Base-by-base conservation (phyloP, 2,888 invertebrate genomes). In the Notocelia uddmanniana region DNA sequence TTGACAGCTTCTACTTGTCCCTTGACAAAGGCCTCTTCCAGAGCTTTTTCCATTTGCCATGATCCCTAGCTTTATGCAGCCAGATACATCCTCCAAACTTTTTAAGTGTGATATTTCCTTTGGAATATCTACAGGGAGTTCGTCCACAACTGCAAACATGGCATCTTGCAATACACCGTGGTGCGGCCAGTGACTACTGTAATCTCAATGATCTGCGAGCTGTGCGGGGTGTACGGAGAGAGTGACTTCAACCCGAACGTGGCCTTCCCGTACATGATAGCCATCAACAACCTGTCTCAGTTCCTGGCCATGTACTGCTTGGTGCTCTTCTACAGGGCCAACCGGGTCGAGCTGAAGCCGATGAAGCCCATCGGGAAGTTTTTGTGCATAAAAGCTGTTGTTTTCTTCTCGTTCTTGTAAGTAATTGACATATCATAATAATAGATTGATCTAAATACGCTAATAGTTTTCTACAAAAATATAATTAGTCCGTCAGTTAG, bases 401-500 rank as follows among this genome's bases (percentile, higher is more conserved):
- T 99, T 26, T 99, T 99, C 94, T 98, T 99, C 88, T 99, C 99
- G 59, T 99, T 99, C 92, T 99, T 99, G 99, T 99, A 95, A 97
- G 98, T 96, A 78, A 60, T 64, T 76, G 84, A 83, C 5, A 15
- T 15, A n/a, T n/a, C n/a, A n/a, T n/a, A n/a, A n/a, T n/a, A n/a
- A n/a, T n/a, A n/a, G n/a, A n/a, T n/a, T n/a, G n/a, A n/a, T n/a
- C n/a, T n/a, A n/a, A n/a, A n/a, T n/a, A n/a, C n/a, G n/a, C n/a
- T n/a, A n/a, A n/a, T n/a, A n/a, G n/a, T n/a, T n/a, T n/a, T n/a
- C n/a, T n/a, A n/a, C n/a, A n/a, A n/a, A n/a, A n/a, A n/a, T n/a
- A n/a, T n/a, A n/a, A n/a, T n/a, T n/a, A n/a, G n/a, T n/a, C n/a
- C n/a, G n/a, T n/a, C n/a, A n/a, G n/a, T 1, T 45, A n/a, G 41